Evolutionary conservation across 2,888 invertebrate genomes (phyloP).

Genomic region (Hydriomena furcata): DNA sequence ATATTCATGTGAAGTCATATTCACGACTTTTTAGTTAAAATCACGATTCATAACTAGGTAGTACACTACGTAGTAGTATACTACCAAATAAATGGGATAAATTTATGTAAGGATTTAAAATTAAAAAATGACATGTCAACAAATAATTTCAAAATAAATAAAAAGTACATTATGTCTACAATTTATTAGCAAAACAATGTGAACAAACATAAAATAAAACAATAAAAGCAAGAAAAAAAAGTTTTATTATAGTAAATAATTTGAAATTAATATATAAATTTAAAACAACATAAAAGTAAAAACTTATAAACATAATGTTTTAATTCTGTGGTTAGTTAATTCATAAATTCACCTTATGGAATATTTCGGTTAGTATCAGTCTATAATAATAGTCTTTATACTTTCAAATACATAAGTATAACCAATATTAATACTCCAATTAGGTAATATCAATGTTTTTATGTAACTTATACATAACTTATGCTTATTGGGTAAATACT

Average conservation of each 20-base stretch:
- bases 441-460: neutral
- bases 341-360: slow-evolving; percentile 33
- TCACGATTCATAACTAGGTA: too few species aligned
- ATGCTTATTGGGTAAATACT: too few species aligned
- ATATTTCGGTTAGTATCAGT: slow-evolving; percentile 30
- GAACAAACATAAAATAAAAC: slow-evolving; percentile 24
- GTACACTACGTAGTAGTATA: too few species aligned
- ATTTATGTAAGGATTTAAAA: too few species aligned
- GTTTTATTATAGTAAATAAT: slow-evolving; percentile 37
- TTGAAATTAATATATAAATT: slow-evolving; percentile 41
- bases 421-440: slow-evolving; percentile 20
- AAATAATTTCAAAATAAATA: too few species aligned
- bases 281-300: slow-evolving; percentile 31
- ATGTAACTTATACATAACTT: too few species aligned
- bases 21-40: too few species aligned
- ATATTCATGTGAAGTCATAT: too few species aligned
- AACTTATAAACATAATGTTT: slow-evolving; percentile 25
- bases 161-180: too few species aligned
- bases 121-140: too few species aligned
- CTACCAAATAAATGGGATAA: too few species aligned
- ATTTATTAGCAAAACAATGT: neutral
- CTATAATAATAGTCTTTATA: slow-evolving; percentile 21
- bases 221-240: slow-evolving; percentile 17
- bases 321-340: neutral
- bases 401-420: slow-evolving; percentile 14